These are phyloP conservation scores for Amiota mariae DNA, from an alignment of 2,888 invertebrate genomes.

Conservation along the genomic window DNA sequence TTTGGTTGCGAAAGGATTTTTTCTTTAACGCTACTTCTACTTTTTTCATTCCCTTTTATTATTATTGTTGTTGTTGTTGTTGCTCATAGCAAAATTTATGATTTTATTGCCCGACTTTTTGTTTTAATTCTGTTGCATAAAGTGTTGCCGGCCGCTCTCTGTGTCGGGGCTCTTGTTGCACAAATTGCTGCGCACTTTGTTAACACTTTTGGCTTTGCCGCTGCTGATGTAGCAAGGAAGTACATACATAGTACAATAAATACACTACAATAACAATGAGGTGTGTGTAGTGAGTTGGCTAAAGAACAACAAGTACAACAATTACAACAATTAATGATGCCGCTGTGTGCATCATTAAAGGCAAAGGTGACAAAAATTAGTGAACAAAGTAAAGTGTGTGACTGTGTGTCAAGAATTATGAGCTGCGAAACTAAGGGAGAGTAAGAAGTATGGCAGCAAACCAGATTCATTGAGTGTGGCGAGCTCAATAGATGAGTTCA, in stretches of 20 bases:
- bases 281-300: no score
- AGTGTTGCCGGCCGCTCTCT: slow-evolving; percentile 30
- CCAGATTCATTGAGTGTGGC: no score
- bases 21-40: slow-evolving; percentile 24
- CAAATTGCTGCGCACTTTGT: slow-evolving; percentile 64
- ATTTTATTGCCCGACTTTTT: slow-evolving; percentile 43
- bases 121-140: slow-evolving; percentile 41
- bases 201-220: slow-evolving; percentile 50
- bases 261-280: no score
- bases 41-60: slow-evolving; percentile 5
- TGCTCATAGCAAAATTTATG: slow-evolving; percentile 35
- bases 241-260: no score
- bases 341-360: slow-evolving; percentile 66
- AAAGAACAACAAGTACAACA: slow-evolving; percentile 50
- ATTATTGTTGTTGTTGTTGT: slow-evolving; percentile 17
- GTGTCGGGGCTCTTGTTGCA: slow-evolving; percentile 54
- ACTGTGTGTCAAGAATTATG: slow-evolving; percentile 58
- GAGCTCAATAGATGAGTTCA: neutral
- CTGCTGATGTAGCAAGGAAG: neutral
- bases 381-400: slow-evolving; percentile 57
- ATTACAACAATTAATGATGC: slow-evolving; percentile 47
- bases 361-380: slow-evolving; percentile 67
- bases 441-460: no score
- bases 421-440: slow-evolving; percentile 34
- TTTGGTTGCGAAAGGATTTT: slow-evolving; percentile 59